Evolutionary conservation across 2,888 invertebrate genomes (phyloP), one percentile per base, ranked within the genome.

Genomic region (Galerucella pusilla): DNA sequence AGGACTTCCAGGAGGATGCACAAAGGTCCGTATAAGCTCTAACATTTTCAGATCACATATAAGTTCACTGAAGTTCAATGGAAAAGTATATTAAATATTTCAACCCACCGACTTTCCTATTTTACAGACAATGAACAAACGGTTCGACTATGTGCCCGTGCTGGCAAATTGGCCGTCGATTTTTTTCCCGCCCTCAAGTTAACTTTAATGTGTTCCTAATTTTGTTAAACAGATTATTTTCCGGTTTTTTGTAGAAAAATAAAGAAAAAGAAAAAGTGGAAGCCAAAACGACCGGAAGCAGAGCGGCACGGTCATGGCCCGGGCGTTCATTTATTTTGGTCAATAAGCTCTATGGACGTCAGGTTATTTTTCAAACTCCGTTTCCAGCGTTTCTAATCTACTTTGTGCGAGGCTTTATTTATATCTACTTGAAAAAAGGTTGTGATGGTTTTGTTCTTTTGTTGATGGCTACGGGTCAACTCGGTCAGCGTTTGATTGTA

Each of bases 311-410:
- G 65, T 49, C 49, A 42, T 54, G 45, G 49, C 42, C 54, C 49
- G 16, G 46, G 28, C 66, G 65, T 69, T 74, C 73, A 74, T 74
- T 74, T 74, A 74, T 74, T 73, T 74, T 74, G 68, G 73, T 74
- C 73, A 74, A 74, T 74, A 74, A 74, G 73, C 73, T 71, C 73
- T 68, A 64, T 65, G 71, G 68, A 75, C 72, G 71, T 68, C 71
- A 67, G 68, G 72, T 68, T 71, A 75, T 75, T 75, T 75, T 71
- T 71, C 71, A 71, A 67, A 66, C 71, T 71, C 64, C 57, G 68
- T 68, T 75, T 73, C 73, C 68, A 73, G 68, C 54, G 67, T 67
- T 75, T 73, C 59, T 73, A 73, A 73, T 73, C 73, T 73, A 73
- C 68, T 73, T 73, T 69, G 71, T 71, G 66, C 71, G 20, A 60